A percentile compares a stretch with the other conserved stretches of the same genome.
Conservation (phyloP, 2,113 vertebrate genomes). For the Piaya cayana region DNA sequence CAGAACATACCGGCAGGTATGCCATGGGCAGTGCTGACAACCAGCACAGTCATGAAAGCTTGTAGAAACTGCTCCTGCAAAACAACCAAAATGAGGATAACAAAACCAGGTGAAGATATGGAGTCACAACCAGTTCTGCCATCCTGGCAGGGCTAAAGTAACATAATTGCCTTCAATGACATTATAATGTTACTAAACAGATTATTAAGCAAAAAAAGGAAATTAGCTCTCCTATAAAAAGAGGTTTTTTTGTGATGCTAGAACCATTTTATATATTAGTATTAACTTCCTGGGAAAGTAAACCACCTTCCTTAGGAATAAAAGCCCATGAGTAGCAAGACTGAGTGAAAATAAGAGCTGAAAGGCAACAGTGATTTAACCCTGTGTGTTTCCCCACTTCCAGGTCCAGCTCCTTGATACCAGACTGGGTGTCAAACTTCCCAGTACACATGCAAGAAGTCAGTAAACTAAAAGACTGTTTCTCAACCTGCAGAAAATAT, state of each 20-base stretch:
- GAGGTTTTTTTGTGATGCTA: neutral
- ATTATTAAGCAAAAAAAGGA: neutral
- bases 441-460: neutral
- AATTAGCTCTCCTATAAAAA: neutral
- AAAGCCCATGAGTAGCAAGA: neutral
- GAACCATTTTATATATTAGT: neutral
- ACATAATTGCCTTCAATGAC: neutral
- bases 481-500: neutral
- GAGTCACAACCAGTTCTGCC: neutral
- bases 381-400: neutral
- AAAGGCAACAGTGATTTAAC: neutral
- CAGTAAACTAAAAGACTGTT: neutral
- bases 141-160: neutral
- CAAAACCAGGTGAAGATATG: neutral
- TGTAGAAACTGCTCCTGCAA: neutral
- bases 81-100: neutral
- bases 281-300: neutral
- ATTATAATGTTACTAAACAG: neutral
- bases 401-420: neutral
- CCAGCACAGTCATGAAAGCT: neutral
- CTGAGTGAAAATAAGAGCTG: neutral
- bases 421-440: rapidly evolving
- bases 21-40: neutral
- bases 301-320: neutral
- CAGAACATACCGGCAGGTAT: neutral